These are phyloP conservation scores for Microhierax caerulescens DNA, from an alignment of 2,797 vertebrate species.

Conservation along the genomic window DNA sequence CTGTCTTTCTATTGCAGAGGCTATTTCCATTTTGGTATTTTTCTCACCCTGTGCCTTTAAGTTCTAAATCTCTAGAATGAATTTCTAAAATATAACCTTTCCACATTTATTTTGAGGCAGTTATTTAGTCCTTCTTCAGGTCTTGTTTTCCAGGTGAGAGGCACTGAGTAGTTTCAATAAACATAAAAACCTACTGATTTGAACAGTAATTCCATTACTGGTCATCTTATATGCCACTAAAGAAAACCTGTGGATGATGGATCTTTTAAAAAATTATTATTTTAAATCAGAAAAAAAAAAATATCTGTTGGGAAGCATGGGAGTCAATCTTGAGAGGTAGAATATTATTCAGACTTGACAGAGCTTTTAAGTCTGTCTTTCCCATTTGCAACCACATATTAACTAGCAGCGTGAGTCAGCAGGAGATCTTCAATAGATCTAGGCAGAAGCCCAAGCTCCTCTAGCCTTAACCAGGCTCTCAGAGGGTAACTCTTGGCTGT, in stretches of 20 bases:
- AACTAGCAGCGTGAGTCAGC: background rate
- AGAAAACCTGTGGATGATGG: background rate
- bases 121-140: background rate
- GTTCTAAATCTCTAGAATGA: slow-evolving; percentile 3
- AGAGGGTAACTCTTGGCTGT: background rate
- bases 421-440: background rate
- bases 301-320: background rate
- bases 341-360: background rate
- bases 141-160: background rate
- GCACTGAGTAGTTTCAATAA: background rate
- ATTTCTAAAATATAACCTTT: slow-evolving; percentile 35
- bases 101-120: slow-evolving; percentile 3
- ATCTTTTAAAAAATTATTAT: background rate
- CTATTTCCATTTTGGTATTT: slow-evolving; percentile 32
- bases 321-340: background rate
- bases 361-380: background rate
- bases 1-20: background rate
- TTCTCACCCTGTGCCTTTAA: slow-evolving; percentile 38
- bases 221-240: background rate
- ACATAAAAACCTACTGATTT: background rate
- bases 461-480: background rate
- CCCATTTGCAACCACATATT: background rate
- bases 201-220: background rate
- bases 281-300: background rate
- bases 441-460: background rate